Evolutionary conservation across 2,888 invertebrate genomes (phyloP), one percentile per base, ranked within the genome.

Genomic region (Nephrotoma flavescens): DNA sequence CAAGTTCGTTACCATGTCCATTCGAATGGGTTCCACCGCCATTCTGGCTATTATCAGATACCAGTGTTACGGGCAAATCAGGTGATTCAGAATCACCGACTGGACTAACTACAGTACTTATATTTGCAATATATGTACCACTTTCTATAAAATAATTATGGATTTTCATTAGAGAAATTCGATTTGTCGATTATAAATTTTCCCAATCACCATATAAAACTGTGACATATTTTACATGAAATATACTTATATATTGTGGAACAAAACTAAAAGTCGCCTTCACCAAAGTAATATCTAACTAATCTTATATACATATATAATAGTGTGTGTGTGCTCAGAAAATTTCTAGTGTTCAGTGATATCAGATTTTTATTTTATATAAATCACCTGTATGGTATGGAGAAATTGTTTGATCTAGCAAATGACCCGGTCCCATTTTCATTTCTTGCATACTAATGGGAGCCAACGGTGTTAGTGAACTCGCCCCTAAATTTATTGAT

Each of bases 381-480:
- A 57, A 57, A 57, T 86, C 93, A 95, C 95, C 95, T 93, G 95
- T 93, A 91, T 94, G 94, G 91, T 95, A 95, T 88, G 95, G 94
- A 89, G 95, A 94, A 90, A 95, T 92, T 88, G 94, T 92, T 89
- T 94, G 93, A 89, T 95, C 95, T 92, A 95, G 92, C 88, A 94
- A 92, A 89, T 92, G 92, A 86, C 91, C 89, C 89, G 94, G 92
- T 91, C 93, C 94, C 89, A 95, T 92, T 93, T 95, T 95, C 93
- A 95, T 94, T 91, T 95, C 95, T 92, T 95, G 95, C 94, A 95
- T 95, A 91, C 93, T 94, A 91, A 95, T 94, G 89, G 95, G 95
- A 89, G 95, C 94, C 91, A 95, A 92, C 89, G 95, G 95, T 89
- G 95, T 94, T 91, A 95, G 92, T 88, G 95, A 93, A 91, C 93